Conservation (phyloP, 2,113 vertebrate species). For the Callopanchax toddi region DNA sequence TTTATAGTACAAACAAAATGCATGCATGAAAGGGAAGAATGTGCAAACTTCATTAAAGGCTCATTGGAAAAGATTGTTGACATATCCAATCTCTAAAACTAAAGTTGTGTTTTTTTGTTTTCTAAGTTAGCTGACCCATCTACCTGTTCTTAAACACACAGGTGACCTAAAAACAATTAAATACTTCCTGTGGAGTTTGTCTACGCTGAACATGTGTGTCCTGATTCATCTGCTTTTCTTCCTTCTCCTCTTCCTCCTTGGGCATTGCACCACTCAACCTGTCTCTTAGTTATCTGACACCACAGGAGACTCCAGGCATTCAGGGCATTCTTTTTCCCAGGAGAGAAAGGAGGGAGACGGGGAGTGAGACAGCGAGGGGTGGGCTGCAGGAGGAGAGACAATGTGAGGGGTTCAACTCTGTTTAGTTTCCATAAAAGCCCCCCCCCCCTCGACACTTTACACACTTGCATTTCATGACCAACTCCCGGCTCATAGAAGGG, state of each 20-base stretch:
- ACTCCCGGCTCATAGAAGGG: slow-evolving; percentile 63
- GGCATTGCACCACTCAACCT: slow-evolving; percentile 48
- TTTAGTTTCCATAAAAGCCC: slow-evolving; percentile 62
- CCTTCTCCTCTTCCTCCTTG: slow-evolving; percentile 27
- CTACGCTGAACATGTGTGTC: not conserved
- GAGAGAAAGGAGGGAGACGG: slow-evolving; percentile 55
- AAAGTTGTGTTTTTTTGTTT: no score
- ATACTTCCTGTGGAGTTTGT: not conserved
- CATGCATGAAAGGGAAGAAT: no score
- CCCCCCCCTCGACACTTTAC: slow-evolving; percentile 24
- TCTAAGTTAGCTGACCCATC: no score
- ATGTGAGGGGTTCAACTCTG: slow-evolving; percentile 68
- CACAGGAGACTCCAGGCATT: slow-evolving; percentile 73
- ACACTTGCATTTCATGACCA: slow-evolving; percentile 33
- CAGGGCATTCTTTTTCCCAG: slow-evolving; percentile 72
- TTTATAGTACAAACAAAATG: no score
- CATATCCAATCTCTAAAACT: no score
- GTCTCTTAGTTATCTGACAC: slow-evolving; percentile 70
- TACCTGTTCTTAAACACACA: no score
- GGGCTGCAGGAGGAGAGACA: slow-evolving; percentile 54
- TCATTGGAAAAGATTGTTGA: no score
- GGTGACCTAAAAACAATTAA: no score
- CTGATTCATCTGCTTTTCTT: slow-evolving; percentile 2
- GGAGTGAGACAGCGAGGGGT: slow-evolving; percentile 31
- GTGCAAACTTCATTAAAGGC: no score